Evolutionary conservation across 2,888 invertebrate species (phyloP).

Genomic region (Cerceris ruficornis): DNA sequence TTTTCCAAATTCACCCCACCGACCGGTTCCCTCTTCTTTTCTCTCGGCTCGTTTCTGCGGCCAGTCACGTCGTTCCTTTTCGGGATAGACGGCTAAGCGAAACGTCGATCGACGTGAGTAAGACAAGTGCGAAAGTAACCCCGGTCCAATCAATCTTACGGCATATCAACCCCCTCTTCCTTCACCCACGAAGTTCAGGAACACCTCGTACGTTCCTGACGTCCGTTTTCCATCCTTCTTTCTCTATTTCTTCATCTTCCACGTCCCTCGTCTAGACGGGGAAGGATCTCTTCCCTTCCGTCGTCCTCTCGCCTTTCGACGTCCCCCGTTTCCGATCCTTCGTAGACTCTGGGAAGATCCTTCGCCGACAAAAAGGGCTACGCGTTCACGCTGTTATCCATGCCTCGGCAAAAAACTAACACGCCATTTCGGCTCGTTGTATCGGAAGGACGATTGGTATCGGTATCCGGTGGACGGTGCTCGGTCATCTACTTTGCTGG

Average conservation of each 20-base stretch:
- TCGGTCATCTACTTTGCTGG: no score
- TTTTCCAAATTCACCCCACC: constrained; percentile 18
- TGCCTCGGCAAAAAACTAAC: no score
- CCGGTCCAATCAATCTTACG: constrained; percentile 67
- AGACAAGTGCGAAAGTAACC: constrained; percentile 73
- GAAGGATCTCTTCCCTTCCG: background rate
- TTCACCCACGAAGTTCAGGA: constrained; percentile 6
- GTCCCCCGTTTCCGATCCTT: no score
- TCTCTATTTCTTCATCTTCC: background rate
- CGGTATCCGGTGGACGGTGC: no score
- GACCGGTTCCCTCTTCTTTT: no score
- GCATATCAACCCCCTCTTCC: constrained; percentile 54
- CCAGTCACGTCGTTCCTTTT: constrained; percentile 37
- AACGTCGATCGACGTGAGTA: constrained; percentile 68
- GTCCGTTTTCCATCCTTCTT: constrained; percentile 22
- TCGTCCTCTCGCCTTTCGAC: background rate
- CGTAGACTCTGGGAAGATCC: no score
- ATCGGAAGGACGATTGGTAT: no score
- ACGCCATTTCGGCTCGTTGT: no score
- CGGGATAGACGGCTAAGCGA: constrained; percentile 58
- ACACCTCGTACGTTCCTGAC: constrained; percentile 38
- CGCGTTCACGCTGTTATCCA: no score
- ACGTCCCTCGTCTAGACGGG: background rate
- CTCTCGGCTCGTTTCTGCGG: constrained; percentile 19
- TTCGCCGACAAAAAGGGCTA: no score